Evolutionary conservation across 2,888 invertebrate species (phyloP).

Genomic region (Tachina grossa): DNA sequence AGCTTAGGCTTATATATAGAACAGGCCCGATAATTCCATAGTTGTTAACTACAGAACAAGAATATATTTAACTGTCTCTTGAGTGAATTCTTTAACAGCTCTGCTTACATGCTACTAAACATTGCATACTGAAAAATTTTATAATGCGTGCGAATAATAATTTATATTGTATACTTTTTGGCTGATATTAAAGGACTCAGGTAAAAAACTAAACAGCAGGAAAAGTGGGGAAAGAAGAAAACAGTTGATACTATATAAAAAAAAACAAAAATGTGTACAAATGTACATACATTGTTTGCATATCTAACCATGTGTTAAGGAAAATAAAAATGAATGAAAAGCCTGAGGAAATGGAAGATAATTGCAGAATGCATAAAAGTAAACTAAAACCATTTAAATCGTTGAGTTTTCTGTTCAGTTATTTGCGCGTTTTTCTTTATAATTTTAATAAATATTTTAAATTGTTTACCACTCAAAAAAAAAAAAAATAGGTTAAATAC

Average conservation of each 20-base stretch:
- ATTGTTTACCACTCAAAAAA: conserved; percentile 12
- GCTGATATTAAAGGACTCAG: conserved; percentile 38
- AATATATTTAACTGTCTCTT: background rate
- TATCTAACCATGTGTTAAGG: background rate
- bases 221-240: background rate
- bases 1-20: too few relatives aligned
- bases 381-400: background rate
- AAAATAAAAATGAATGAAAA: conserved; percentile 45
- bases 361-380: background rate
- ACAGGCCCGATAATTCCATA: background rate
- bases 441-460: conserved; percentile 20
- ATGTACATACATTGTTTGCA: background rate
- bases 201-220: background rate
- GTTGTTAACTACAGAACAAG: background rate
- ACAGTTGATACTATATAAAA: conserved; percentile 6
- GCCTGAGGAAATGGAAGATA: conserved; percentile 53
- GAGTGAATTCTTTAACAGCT: background rate
- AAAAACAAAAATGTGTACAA: background rate
- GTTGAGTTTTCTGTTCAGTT: background rate
- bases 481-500: conserved; percentile 46
- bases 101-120: conserved; percentile 7
- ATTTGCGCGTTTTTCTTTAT: conserved; percentile 35
- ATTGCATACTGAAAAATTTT: conserved; percentile 18
- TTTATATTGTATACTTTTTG: conserved; percentile 41
- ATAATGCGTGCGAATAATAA: conserved; percentile 56